Evolutionary conservation across 1,140 invertebrate species (phyloP), one percentile per base, ranked within the genome.

Genomic region (Drosophila melanica): DNA sequence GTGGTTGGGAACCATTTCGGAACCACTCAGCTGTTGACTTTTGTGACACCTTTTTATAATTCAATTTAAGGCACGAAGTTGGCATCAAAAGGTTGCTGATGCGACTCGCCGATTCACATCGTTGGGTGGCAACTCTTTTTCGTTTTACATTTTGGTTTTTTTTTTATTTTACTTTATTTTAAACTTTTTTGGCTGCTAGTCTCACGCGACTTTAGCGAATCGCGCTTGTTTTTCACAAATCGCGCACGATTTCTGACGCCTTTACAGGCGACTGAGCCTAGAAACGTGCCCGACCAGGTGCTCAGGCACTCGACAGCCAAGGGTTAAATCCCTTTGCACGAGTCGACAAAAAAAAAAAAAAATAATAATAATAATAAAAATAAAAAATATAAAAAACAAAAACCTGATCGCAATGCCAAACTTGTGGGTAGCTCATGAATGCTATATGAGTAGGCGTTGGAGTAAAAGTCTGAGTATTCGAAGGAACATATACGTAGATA

Each of bases 11-110:
- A 30, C 20, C 39, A 30, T 7, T 12, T 44, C 7, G 42, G 50
- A 62, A 60, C 42, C 60, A 59, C 42, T 50, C 55, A 73, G 47
- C 47, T 67, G 65, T 70, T 78, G 79, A 82, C 62, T 84, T 66
- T 75, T 69, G 66, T 77, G 35, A 79, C 80, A 82, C 80, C 80
- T 84, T 79, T 65, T 82, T 81, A 84, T 79, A 84, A 82, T 84
- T 84, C 80, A 82, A 84, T 84, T 82, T 84, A 68, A 58, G 72
- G 71, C 71, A 72, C 71, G 64, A 51, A 57, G 63, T 67, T 57
- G 78, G 75, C 80, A 71, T 81, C 79, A 84, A 82, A 82, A 79
- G 79, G 76, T 76, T 84, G 79, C 72, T 55, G 75, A 50, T 23
- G 30, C 57, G 51, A 35, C 39, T 71, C 20, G 16, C 35, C 23